These are phyloP conservation scores for Pyrrhosoma nymphula DNA, from an alignment of 2,888 invertebrate genomes.

Conservation along the genomic window DNA sequence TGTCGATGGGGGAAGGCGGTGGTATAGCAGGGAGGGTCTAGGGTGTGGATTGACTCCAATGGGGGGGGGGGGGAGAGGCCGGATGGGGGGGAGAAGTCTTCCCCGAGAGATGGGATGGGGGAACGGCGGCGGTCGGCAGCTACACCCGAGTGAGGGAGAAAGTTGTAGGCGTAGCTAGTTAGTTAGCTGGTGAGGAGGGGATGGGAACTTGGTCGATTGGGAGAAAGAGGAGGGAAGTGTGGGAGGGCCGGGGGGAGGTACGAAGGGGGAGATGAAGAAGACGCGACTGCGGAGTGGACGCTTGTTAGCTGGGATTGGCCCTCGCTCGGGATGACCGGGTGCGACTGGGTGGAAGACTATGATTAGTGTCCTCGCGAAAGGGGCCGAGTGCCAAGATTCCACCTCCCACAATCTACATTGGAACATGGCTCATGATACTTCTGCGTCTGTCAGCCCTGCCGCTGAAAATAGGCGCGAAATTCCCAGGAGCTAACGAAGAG, in stretches of 20 bases:
- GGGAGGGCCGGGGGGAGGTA: not conserved
- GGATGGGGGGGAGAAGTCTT: not conserved
- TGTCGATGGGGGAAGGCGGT: not conserved
- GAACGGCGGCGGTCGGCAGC: not conserved
- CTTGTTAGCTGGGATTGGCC: not conserved
- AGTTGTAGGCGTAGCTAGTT: slow-evolving; percentile 31
- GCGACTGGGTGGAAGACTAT: not conserved
- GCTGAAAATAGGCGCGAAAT: not conserved
- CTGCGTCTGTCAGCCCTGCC: not conserved
- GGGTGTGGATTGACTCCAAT: not conserved
- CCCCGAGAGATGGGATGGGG: not conserved
- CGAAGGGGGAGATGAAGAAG: not conserved
- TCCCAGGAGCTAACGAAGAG: not conserved
- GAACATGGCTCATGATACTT: not conserved
- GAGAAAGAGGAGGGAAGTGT: not conserved
- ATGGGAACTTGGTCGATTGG: not conserved
- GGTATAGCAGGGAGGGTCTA: not conserved
- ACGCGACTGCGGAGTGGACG: not conserved
- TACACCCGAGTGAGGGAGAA: not conserved
- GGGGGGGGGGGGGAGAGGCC: not conserved
- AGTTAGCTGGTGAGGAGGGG: not conserved
- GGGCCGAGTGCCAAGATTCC: not conserved
- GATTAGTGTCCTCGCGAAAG: not conserved
- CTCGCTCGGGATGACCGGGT: not conserved
- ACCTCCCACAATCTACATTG: not conserved